phyloP scores from a whole-genome alignment of 2,888 invertebrate species.

The Epistrophella euchroma region DNA sequence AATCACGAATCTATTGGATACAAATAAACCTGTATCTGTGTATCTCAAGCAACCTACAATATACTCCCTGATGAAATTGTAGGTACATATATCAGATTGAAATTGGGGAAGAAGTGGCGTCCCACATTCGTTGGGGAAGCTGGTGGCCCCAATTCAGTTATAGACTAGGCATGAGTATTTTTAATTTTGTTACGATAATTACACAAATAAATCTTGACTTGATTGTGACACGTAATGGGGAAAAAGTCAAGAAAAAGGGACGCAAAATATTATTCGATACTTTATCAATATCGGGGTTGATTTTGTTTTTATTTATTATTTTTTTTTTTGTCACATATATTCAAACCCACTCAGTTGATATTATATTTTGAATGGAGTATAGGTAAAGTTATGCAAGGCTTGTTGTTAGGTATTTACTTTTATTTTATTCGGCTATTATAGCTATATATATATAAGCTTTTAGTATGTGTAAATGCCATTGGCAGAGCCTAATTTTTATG shows the following conservation, averaged over 20 bases:
- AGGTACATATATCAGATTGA: slow-evolving; percentile 45
- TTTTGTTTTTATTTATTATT: not conserved
- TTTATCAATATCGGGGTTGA: slow-evolving; percentile 19
- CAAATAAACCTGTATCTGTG: not conserved
- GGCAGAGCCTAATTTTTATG: slow-evolving; percentile 71
- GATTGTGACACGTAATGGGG: slow-evolving; percentile 61
- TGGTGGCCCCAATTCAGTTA: slow-evolving; percentile 46
- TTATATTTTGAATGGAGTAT: slow-evolving; percentile 43
- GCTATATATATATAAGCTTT: not conserved
- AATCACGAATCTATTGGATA: not conserved
- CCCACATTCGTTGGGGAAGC: not conserved
- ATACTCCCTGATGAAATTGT: not conserved
- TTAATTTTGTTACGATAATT: slow-evolving; percentile 69
- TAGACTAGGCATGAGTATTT: slow-evolving; percentile 39
- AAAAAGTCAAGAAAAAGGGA: slow-evolving; percentile 53
- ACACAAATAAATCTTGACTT: slow-evolving; percentile 67
- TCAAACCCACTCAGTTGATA: slow-evolving; percentile 32
- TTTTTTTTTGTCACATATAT: slow-evolving; percentile 40
- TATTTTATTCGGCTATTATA: slow-evolving; percentile 46
- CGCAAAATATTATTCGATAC: slow-evolving; percentile 58
- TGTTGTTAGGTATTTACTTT: slow-evolving; percentile 59
- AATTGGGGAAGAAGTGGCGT: slow-evolving; percentile 66
- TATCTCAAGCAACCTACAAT: slow-evolving; percentile 32
- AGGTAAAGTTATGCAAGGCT: slow-evolving; percentile 58
- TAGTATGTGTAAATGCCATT: slow-evolving; percentile 30